Percentiles rank a stretch among this genome's conserved stretches.
Conservation (phyloP, 2,113 vertebrate genomes). For the Dicrurus megarhynchus region DNA sequence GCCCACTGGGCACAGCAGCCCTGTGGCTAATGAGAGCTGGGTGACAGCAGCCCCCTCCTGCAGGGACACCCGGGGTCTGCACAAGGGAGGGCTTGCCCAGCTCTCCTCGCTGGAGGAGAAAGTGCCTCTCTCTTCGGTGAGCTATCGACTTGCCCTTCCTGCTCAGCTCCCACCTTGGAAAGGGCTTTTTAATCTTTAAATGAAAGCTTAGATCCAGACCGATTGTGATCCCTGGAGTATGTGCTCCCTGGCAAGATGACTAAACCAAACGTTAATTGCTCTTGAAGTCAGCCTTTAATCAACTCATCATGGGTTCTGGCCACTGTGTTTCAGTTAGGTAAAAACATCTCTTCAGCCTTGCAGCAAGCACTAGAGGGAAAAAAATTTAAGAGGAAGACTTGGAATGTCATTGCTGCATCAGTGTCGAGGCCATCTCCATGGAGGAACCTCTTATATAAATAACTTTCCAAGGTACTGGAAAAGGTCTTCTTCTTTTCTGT, state of each 20-base stretch:
- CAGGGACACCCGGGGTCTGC: neutral
- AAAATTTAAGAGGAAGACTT: neutral
- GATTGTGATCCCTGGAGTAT: constrained; percentile 4
- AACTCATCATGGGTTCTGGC: neutral
- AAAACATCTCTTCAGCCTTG: neutral
- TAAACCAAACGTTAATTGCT: constrained; percentile 53
- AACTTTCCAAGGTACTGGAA: neutral
- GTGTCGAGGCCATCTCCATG: neutral
- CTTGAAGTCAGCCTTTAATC: constrained; percentile 51
- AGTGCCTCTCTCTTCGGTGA: neutral
- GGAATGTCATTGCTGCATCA: neutral
- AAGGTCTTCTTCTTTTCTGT: neutral
- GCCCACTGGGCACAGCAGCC: neutral
- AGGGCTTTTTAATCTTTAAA: constrained; percentile 29
- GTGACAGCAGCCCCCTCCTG: neutral
- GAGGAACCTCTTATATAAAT: neutral
- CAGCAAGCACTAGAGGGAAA: neutral
- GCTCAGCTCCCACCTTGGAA: neutral
- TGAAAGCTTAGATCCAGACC: neutral
- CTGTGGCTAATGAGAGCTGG: neutral
- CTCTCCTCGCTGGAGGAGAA: neutral
- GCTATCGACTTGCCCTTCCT: neutral
- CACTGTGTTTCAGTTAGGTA: neutral
- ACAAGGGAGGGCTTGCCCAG: neutral
- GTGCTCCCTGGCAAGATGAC: constrained; percentile 27